Percentiles rank a stretch among this genome's conserved stretches.
These are phyloP conservation scores for Chirona hameri DNA, from an alignment of 2,888 invertebrate species.

Conservation along the genomic window DNA sequence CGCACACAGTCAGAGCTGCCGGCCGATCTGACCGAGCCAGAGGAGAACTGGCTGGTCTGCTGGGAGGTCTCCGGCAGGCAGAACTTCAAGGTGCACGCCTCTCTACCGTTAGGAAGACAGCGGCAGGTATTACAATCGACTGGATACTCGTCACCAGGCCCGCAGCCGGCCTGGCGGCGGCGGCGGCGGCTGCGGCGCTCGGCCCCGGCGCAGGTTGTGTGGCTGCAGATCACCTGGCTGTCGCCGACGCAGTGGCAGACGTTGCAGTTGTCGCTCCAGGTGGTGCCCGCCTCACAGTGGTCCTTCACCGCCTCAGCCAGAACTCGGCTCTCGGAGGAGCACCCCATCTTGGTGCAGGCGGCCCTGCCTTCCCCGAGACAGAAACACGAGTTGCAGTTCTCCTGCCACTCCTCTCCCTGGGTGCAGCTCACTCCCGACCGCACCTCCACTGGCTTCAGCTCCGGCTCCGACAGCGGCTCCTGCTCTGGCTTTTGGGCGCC, in stretches of 20 bases:
- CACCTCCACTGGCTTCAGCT: neutral
- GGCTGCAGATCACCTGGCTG: conserved; percentile 12
- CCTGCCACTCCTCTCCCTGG: neutral
- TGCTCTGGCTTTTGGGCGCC: neutral
- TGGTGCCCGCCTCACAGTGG: neutral
- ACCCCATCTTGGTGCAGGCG: neutral
- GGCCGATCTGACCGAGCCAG: neutral
- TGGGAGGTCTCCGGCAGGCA: neutral
- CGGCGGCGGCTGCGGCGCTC: neutral
- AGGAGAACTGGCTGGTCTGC: no score
- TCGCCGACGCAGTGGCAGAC: neutral
- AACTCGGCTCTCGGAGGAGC: neutral
- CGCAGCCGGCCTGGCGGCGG: conserved; percentile 3
- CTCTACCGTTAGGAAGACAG: neutral
- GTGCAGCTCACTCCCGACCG: neutral
- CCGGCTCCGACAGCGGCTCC: neutral
- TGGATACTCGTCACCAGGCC: neutral
- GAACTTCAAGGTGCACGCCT: conserved; percentile 22
- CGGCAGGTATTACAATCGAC: neutral
- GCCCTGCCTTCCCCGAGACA: neutral
- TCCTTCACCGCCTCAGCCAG: neutral
- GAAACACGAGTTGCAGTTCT: conserved; percentile 10
- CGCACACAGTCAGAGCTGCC: neutral
- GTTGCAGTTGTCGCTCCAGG: neutral
- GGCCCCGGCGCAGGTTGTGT: neutral